These are phyloP conservation scores for Psittacula cyanocephala DNA, from an alignment of 2,113 vertebrate species.

Conservation along the genomic window DNA sequence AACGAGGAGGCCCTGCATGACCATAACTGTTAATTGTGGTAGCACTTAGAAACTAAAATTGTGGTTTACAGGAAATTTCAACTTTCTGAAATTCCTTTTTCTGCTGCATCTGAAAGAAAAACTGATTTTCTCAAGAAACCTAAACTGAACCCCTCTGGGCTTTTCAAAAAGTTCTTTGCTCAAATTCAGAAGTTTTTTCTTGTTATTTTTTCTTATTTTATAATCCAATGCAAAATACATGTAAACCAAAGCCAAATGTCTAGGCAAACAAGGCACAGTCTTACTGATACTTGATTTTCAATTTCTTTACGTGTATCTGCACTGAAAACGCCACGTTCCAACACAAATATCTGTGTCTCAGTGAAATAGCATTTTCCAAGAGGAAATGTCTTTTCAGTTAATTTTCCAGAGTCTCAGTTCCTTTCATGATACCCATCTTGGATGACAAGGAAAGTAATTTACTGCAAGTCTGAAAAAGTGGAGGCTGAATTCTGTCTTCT, in stretches of 20 bases:
- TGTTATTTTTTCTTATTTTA: not conserved
- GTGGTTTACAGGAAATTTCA: not conserved
- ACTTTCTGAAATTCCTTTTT: not conserved
- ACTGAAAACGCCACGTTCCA: not conserved
- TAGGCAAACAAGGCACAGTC: not conserved
- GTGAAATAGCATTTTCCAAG: not conserved
- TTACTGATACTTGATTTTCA: not conserved
- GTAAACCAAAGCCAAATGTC: not conserved
- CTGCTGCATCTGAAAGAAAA: not conserved
- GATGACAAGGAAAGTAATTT: not conserved
- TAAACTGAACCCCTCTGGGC: rapidly evolving
- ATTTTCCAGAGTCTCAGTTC: not conserved
- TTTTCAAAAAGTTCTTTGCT: not conserved
- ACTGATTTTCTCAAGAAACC: not conserved
- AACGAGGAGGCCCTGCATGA: not conserved
- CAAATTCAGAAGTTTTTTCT: not conserved
- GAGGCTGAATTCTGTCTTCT: not conserved
- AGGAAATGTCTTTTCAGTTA: not conserved
- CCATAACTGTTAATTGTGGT: not conserved
- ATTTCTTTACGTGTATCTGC: not conserved
- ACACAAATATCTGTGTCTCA: not conserved
- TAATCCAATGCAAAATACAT: not conserved
- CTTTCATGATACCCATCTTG: not conserved
- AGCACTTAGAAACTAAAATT: not conserved
- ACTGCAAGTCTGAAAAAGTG: not conserved